A percentile compares a stretch with the other conserved stretches of the same genome.
These are phyloP conservation scores for Megaceryle torquata DNA, from an alignment of 2,113 vertebrate species.

Conservation along the genomic window DNA sequence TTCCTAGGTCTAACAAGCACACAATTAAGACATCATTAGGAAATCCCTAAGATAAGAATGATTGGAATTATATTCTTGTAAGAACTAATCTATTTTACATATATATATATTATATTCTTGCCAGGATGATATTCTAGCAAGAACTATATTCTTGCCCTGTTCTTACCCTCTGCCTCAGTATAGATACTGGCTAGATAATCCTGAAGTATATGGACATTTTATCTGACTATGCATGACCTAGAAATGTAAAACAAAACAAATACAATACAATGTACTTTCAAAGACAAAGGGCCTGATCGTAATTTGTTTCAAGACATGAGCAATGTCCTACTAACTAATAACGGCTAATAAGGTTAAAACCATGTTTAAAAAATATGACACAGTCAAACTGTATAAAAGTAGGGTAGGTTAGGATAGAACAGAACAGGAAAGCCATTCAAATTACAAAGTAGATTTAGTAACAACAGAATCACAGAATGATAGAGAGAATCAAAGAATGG, in stretches of 20 bases:
- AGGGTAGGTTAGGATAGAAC: background rate
- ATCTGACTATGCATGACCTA: background rate
- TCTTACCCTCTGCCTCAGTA: background rate
- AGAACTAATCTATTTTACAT: too few species aligned
- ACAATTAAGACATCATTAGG: background rate
- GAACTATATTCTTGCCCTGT: background rate
- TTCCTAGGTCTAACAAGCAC: background rate
- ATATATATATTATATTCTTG: too few species aligned
- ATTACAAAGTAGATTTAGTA: background rate
- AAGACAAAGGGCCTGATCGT: background rate
- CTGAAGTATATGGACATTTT: background rate
- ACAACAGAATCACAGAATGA: background rate
- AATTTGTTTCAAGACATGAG: background rate
- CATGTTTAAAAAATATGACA: background rate
- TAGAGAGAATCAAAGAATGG: too few species aligned
- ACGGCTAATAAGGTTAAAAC: background rate
- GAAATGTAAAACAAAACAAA: background rate
- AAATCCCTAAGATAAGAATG: background rate
- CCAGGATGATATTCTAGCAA: too few species aligned
- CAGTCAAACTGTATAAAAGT: background rate
- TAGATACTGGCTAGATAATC: background rate
- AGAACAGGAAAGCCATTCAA: background rate
- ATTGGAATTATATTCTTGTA: background rate
- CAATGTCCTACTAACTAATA: background rate
- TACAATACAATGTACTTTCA: background rate